Base-by-base conservation (phyloP, 2,797 vertebrate species). In the Buphagus erythrorhynchus region DNA sequence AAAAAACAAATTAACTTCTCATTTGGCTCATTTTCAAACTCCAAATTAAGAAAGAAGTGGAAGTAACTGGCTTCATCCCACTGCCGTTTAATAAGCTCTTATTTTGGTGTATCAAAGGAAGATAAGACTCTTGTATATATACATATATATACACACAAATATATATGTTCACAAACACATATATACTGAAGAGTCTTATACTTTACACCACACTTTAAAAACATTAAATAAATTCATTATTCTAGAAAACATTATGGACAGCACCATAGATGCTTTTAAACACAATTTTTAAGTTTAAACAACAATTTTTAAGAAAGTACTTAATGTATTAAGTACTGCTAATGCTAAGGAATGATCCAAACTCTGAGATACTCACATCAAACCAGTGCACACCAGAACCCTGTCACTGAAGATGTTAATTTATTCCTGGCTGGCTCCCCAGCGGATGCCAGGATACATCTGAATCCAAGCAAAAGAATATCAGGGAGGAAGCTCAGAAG, bases 361-460 rank as follows among this genome's bases (percentile, higher is more conserved):
- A 66, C 22, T 79, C 68, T 7, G 51, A 92, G 71, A 86, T 83
- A 58, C 9, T 81, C 67, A 45, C n/a, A 9, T 93, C 66, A 90
- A 94, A 92, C 42, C 75, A 86, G 90, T 28, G 33, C 77, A 90
- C 48, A 20, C 68, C 68, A 90, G 77, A 96, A 67, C 87, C 51
- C 48, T 68, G 91, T 82, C 85, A 90, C 73, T 58, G 49, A 91
- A 93, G 68, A 33, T 31, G 77, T 81, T 96, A 71, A 76, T 95
- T 96, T 61, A 91, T 74, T 38, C 54, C 62, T 97, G 97, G 96
- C 95, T 91, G 75, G 25, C 77, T 97, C 92, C 93, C 88, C 88
- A 86, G 90, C 63, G 69, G 87, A 84, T 75, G 89, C 65, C 93
- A 96, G 86, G 86, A 84, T 28, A 85, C n/a, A 68, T 92, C 96